Conservation (phyloP, 2,113 vertebrate genomes). For the Noturus placidus region DNA sequence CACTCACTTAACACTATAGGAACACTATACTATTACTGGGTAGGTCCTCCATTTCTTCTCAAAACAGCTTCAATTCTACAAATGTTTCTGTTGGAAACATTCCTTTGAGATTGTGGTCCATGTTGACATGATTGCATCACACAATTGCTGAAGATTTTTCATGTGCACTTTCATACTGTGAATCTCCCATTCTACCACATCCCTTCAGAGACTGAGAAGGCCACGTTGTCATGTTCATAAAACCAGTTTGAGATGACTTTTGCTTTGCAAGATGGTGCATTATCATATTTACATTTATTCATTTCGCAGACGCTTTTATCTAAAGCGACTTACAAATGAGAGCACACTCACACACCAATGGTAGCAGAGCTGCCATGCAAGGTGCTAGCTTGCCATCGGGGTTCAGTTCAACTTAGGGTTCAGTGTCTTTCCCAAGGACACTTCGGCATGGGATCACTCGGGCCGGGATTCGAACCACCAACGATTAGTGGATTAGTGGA, state of each 20-base stretch:
- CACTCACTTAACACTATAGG: neutral
- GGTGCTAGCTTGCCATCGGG: too few species aligned
- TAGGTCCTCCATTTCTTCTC: neutral
- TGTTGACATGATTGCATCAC: neutral
- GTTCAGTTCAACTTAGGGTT: too few species aligned
- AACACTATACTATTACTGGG: neutral
- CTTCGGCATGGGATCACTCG: too few species aligned
- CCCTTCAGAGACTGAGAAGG: neutral
- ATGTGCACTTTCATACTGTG: neutral
- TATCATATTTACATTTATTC: too few species aligned
- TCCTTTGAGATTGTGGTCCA: neutral
- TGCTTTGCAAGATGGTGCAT: neutral
- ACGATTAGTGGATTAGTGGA: too few species aligned
- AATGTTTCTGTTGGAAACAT: neutral
- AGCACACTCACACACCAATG: too few species aligned
- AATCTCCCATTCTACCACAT: neutral
- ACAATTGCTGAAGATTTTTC: neutral
- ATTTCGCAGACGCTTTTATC: too few species aligned
- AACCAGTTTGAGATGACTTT: neutral
- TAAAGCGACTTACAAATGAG: too few species aligned
- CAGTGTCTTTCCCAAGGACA: too few species aligned
- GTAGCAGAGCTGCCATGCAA: too few species aligned
- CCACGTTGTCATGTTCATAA: neutral
- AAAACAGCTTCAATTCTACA: neutral
- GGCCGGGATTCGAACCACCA: too few species aligned